Percentiles rank a stretch among this genome's conserved stretches.
These are phyloP conservation scores for Zingel zingel DNA, from an alignment of 2,113 vertebrate genomes.

Conservation along the genomic window DNA sequence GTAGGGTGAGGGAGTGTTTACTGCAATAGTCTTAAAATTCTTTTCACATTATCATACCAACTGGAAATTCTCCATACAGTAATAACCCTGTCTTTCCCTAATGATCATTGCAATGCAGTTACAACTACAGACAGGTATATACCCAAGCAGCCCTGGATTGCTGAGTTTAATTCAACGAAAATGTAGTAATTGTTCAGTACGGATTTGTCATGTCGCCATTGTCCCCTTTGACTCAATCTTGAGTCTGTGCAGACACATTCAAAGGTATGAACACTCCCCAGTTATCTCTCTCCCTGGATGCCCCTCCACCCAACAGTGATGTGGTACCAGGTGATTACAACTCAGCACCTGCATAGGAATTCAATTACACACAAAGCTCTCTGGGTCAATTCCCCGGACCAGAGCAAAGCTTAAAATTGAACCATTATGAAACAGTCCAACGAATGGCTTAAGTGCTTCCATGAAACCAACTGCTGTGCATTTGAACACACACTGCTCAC, in stretches of 20 bases:
- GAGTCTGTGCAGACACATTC: conserved; percentile 64
- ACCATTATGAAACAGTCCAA: conserved; percentile 68
- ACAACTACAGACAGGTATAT: conserved; percentile 56
- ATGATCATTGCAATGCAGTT: conserved; percentile 60
- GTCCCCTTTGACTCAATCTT: conserved; percentile 56
- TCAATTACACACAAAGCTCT: conserved; percentile 64
- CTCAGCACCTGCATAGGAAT: conserved; percentile 73
- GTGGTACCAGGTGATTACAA: conserved; percentile 67
- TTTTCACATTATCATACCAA: conserved; percentile 72
- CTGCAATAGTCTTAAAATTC: conserved; percentile 58
- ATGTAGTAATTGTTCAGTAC: conserved; percentile 54
- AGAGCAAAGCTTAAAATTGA: conserved; percentile 62
- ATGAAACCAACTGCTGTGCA: conserved; percentile 52
- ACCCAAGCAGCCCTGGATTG: conserved; percentile 64
- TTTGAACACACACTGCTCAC: conserved; percentile 56
- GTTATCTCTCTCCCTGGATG: conserved; percentile 37
- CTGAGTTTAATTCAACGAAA: conserved; percentile 54
- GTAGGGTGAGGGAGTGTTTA: conserved; percentile 65
- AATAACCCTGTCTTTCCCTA: conserved; percentile 75
- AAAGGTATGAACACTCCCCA: conserved; percentile 42
- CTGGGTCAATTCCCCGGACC: conserved; percentile 53
- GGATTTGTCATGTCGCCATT: conserved; percentile 75
- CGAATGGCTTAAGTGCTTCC: conserved; percentile 77
- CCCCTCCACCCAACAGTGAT: conserved; percentile 63
- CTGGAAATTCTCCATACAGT: conserved; percentile 66